phyloP scores from a whole-genome alignment of 2,113 vertebrate genomes.

The Synchiropus splendidus region DNA sequence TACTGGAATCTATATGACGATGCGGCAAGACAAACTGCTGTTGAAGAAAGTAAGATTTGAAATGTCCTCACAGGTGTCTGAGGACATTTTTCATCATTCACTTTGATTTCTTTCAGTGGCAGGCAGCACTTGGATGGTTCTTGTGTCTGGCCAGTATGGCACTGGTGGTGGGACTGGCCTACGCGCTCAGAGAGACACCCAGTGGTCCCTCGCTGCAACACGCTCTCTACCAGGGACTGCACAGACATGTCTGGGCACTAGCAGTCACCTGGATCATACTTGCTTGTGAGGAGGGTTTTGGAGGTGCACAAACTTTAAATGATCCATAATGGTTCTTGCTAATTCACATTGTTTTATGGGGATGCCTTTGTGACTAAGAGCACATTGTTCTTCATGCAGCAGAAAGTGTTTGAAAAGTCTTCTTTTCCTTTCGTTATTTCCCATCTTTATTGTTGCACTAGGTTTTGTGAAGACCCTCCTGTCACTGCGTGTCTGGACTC shows the following conservation, averaged over 20 bases:
- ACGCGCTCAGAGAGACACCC: conserved; percentile 53
- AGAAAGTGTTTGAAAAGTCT: too few species aligned
- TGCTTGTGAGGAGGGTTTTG: conserved; percentile 73
- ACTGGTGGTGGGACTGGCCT: conserved; percentile 59
- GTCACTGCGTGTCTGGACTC: conserved; percentile 64
- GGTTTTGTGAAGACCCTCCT: conserved; percentile 65
- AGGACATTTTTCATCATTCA: not conserved
- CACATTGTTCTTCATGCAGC: too few species aligned
- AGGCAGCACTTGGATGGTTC: conserved; percentile 68
- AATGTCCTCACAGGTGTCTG: not conserved
- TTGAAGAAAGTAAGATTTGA: conserved; percentile 60
- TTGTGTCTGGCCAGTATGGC: conserved; percentile 59
- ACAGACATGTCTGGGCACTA: conserved; percentile 69
- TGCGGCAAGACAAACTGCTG: conserved; percentile 52
- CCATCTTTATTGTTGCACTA: conserved; percentile 35
- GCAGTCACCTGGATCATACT: conserved; percentile 73
- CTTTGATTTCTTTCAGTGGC: conserved; percentile 48
- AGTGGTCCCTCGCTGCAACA: conserved; percentile 34
- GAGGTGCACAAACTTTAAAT: conserved; percentile 58
- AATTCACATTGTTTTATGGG: too few species aligned
- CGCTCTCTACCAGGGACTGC: conserved; percentile 74
- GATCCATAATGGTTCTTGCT: too few species aligned
- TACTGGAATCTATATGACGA: conserved; percentile 64
- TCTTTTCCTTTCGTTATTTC: too few species aligned
- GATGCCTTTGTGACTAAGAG: too few species aligned